Conservation (phyloP, 2,113 vertebrate species). For the Hemibagrus wyckioides region DNA sequence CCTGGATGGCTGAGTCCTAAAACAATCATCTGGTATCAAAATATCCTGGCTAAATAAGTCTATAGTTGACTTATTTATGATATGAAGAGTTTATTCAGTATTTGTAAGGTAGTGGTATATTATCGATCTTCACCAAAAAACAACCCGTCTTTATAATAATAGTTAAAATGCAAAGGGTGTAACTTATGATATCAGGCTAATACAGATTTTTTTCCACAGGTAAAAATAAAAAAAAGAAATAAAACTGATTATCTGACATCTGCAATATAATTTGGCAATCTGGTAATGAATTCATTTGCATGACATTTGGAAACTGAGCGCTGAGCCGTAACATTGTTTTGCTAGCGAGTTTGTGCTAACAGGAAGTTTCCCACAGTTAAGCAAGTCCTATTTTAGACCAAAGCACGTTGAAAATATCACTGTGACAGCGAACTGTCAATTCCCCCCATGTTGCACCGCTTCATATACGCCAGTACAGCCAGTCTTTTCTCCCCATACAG, state of each 20-base stretch:
- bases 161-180: not conserved
- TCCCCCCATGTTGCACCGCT: not conserved
- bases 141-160: not conserved
- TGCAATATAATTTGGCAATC: not conserved
- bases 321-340: not conserved
- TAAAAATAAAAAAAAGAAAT: not conserved
- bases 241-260: not conserved
- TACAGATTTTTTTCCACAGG: not conserved
- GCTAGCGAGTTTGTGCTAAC: not conserved
- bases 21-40: not conserved
- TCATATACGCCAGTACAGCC: not conserved
- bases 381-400: slow-evolving; percentile 20
- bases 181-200: not conserved
- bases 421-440: not conserved
- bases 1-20: not conserved
- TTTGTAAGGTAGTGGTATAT: not conserved
- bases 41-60: not conserved
- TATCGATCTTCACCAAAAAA: not conserved
- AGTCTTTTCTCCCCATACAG: not conserved
- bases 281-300: not conserved
- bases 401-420: not conserved
- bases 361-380: not conserved
- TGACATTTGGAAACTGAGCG: not conserved
- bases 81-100: not conserved
- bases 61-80: not conserved